These are phyloP conservation scores for Oxyura jamaicensis DNA, from an alignment of 2,113 vertebrate species.

Conservation along the genomic window DNA sequence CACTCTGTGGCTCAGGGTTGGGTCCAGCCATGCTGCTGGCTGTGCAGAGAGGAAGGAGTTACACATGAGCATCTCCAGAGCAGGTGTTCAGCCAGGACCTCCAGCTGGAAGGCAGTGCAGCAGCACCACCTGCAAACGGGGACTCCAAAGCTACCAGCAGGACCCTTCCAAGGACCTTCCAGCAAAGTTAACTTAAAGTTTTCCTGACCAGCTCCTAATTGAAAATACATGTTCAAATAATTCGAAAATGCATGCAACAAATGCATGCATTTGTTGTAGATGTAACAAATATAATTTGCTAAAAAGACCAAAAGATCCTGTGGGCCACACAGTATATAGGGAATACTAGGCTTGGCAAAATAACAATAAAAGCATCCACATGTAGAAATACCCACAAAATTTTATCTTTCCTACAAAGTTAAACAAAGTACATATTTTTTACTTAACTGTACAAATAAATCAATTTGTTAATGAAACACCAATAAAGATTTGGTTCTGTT, in stretches of 20 bases:
- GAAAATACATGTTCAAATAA: neutral
- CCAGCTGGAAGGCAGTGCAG: neutral
- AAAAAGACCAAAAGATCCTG: neutral
- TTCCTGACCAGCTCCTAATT: neutral
- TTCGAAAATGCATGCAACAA: neutral
- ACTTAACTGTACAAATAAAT: neutral
- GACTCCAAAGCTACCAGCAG: neutral
- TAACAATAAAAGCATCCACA: neutral
- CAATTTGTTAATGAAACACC: neutral
- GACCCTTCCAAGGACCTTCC: neutral
- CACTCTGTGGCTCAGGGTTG: neutral
- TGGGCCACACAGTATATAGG: neutral
- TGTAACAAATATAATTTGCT: neutral
- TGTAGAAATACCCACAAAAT: neutral
- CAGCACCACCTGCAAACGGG: neutral
- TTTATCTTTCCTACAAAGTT: neutral
- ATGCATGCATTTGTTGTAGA: too few species aligned
- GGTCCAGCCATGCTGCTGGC: neutral
- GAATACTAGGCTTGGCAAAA: neutral
- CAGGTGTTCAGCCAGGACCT: neutral
- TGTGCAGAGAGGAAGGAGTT: too few species aligned
- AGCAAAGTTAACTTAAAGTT: neutral
- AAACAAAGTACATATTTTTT: neutral
- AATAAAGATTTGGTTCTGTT: neutral
- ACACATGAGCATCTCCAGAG: neutral